Base-by-base conservation (phyloP, 2,888 invertebrate genomes). In the Dichetophora obliterata region DNA sequence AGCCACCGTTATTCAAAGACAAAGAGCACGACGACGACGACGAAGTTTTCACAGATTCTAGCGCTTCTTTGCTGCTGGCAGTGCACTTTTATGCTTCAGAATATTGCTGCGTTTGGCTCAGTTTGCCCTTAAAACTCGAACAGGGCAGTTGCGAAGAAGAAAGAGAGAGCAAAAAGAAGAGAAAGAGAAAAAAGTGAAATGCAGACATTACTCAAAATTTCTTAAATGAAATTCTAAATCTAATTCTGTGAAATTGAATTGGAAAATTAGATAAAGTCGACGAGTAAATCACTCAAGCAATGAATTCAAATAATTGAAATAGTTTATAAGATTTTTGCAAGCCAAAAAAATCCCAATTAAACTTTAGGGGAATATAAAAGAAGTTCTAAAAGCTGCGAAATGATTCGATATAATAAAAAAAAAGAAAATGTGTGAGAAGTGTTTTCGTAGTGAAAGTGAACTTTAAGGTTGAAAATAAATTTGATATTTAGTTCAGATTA, bases 221-320 rank as follows among this genome's bases (percentile, higher is more conserved):
- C 77, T 81, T 77, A 71, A 77, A 74, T 79, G 59, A 79, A 79
- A 80, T 77, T 82, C 85, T 85, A 85, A 86, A 83, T 86, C 85
- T 82, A 82, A 83, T 85, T 85, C 86, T 80, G 81, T 84, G 81
- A 82, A 80, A 81, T 81, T 78, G 85, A 87, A 86, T 86, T 84
- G 83, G 84, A 78, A 75, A 79, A 57, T 78, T 79, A 83, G 81
- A 81, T 63, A 65, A 76, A 61, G 52, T 72, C 73, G 48, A 71
- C 61, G 27, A 72, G 19, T 2, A 52, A 31, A 8, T 19, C 19
- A 34, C 31, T 54, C 19, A 37, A n/a, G 59, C n/a, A 59, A 5
- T 57, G 19, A 8, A 22, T 22, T 57, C 19, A 19, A 57, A 57
- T 19, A 19, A 57, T 3, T 71, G 16, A 31, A 48, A 72, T 19